Percentiles rank a stretch among this genome's conserved stretches.
Conservation (phyloP, 2,113 vertebrate species). For the Scomber scombrus region DNA sequence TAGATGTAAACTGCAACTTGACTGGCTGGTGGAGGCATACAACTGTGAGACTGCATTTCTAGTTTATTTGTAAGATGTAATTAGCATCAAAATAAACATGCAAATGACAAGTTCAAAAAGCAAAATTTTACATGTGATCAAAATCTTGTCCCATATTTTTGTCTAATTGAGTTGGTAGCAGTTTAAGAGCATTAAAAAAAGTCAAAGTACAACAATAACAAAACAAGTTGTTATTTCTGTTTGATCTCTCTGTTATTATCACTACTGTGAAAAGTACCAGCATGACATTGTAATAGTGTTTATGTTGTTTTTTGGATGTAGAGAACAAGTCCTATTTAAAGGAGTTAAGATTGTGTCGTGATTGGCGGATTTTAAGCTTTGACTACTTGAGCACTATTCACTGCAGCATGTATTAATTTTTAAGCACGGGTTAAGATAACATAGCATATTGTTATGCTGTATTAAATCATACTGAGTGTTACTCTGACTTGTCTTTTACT, state of each 20-base stretch:
- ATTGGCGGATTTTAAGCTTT: slow-evolving; percentile 17
- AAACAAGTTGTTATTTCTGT: too few species aligned
- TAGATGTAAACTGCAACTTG: too few species aligned
- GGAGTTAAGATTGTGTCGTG: background rate
- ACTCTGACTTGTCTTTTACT: slow-evolving; percentile 42
- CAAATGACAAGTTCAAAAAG: too few species aligned
- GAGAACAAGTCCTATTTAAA: background rate
- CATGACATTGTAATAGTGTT: background rate
- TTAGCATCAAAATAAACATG: too few species aligned
- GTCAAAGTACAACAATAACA: too few species aligned
- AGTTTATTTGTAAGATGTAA: too few species aligned
- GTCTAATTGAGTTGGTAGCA: background rate
- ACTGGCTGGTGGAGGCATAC: too few species aligned
- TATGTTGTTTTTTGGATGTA: background rate
- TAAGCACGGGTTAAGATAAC: slow-evolving; percentile 11
- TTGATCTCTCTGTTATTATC: too few species aligned
- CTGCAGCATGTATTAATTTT: background rate
- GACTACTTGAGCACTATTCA: background rate
- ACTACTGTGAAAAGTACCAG: too few species aligned
- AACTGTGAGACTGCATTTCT: too few species aligned
- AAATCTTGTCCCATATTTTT: too few species aligned
- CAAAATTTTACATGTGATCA: too few species aligned
- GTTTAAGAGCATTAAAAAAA: background rate
- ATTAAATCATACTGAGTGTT: slow-evolving; percentile 23
- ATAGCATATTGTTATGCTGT: slow-evolving; percentile 22